A percentile compares a stretch with the other conserved stretches of the same genome.
These are phyloP conservation scores for Gadopsis marmoratus DNA, from an alignment of 2,797 vertebrate genomes.

Conservation along the genomic window DNA sequence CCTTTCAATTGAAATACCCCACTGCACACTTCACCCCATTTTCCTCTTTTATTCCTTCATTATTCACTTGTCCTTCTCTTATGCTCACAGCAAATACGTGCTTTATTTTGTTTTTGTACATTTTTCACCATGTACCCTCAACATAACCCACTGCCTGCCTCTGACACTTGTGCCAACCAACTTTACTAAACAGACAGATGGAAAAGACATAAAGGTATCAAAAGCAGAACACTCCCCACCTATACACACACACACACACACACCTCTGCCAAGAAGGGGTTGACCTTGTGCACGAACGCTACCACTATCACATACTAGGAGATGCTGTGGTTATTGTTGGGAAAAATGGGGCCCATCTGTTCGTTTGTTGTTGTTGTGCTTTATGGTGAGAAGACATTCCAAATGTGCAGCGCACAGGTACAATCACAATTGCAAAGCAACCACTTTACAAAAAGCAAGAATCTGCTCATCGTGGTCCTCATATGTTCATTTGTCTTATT, in stretches of 20 bases:
- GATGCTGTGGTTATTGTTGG: conserved; percentile 51
- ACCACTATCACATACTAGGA: conserved; percentile 46
- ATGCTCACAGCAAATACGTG: conserved; percentile 42
- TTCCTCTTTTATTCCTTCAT: conserved; percentile 75
- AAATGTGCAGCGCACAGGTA: not conserved
- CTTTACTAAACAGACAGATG: conserved; percentile 58
- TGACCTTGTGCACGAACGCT: conserved; percentile 64
- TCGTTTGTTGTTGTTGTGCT: conserved; percentile 42
- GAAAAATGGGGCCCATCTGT: conserved; percentile 57
- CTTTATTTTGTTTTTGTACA: conserved; percentile 48
- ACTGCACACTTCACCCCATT: conserved; percentile 45
- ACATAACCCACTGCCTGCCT: conserved; percentile 46
- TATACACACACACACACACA: conserved; percentile 7
- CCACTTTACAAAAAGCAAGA: not conserved
- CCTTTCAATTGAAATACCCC: conserved; percentile 63
- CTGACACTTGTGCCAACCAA: conserved; percentile 56
- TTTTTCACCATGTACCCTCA: conserved; percentile 44
- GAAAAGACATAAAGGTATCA: conserved; percentile 60
- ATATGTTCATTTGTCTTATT: not conserved
- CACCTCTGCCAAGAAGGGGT: conserved; percentile 22
- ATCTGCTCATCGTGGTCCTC: not conserved
- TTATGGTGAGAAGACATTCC: conserved; percentile 20
- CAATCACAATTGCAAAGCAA: not conserved
- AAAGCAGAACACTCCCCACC: conserved; percentile 39
- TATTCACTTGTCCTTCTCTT: conserved; percentile 82